Percentiles rank a stretch among this genome's conserved stretches.
phyloP scores from a whole-genome alignment of 2,888 invertebrate genomes.

The Meteorus cinctellus region DNA sequence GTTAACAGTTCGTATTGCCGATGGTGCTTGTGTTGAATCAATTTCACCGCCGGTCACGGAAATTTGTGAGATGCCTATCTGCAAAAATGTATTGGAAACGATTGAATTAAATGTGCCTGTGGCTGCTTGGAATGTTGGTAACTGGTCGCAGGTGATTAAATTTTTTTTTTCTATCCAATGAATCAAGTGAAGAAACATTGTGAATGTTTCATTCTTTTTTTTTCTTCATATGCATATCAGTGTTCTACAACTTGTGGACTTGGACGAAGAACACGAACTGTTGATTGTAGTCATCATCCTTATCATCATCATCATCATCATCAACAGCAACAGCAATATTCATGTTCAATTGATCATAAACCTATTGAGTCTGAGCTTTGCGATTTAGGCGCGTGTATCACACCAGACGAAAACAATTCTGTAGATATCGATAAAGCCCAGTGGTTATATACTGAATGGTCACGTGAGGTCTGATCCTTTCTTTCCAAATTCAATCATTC shows the following conservation, averaged over 20 bases:
- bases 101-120: slow-evolving; percentile 42
- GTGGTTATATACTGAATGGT: slow-evolving; percentile 80
- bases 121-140: slow-evolving; percentile 75
- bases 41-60: slow-evolving; percentile 73
- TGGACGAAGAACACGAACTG: slow-evolving; percentile 77
- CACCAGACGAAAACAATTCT: slow-evolving; percentile 39
- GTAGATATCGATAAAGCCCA: slow-evolving; percentile 59
- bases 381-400: slow-evolving; percentile 75
- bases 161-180: background rate
- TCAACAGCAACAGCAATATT: no score
- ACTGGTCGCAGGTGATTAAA: slow-evolving; percentile 76
- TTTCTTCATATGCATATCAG: slow-evolving; percentile 69
- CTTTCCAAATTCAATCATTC: background rate
- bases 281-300: slow-evolving; percentile 75
- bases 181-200: background rate
- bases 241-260: slow-evolving; percentile 81
- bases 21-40: slow-evolving; percentile 77
- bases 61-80: slow-evolving; percentile 72
- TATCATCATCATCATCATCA: slow-evolving; percentile 54
- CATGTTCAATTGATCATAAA: slow-evolving; percentile 61
- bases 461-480: slow-evolving; percentile 63
- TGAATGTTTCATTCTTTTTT: slow-evolving; percentile 22
- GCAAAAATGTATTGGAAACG: slow-evolving; percentile 56
- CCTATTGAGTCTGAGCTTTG: slow-evolving; percentile 77
- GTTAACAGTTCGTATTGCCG: slow-evolving; percentile 77